These are phyloP conservation scores for Salvelinus sp. DNA, from an alignment of 2,113 vertebrate genomes.

Conservation along the genomic window DNA sequence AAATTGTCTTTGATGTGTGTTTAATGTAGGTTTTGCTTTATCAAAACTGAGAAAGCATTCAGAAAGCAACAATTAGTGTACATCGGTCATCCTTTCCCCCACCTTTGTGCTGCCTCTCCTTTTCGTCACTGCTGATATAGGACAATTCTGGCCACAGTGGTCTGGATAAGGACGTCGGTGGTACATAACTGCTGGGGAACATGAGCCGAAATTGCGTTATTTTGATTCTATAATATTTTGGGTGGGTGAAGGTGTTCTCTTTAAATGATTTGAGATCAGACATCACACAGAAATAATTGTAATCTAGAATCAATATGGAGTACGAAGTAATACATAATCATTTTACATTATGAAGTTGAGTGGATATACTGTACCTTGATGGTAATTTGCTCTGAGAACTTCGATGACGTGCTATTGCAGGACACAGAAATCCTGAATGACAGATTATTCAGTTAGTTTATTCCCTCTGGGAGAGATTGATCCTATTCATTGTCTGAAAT, in stretches of 20 bases:
- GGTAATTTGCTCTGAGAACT: slow-evolving; percentile 27
- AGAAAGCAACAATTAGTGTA: not conserved
- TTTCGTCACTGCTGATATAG: slow-evolving; percentile 70
- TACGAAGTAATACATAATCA: not conserved
- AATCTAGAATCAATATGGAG: too few relatives aligned
- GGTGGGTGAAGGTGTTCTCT: too few relatives aligned
- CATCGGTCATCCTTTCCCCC: not conserved
- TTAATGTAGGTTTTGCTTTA: not conserved
- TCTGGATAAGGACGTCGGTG: slow-evolving; percentile 79
- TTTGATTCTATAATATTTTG: not conserved
- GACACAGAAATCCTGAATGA: slow-evolving; percentile 24
- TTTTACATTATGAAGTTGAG: not conserved
- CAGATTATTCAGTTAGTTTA: not conserved
- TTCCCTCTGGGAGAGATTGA: too few relatives aligned
- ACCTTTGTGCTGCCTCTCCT: slow-evolving; percentile 75
- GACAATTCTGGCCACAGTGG: slow-evolving; percentile 79
- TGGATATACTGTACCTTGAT: slow-evolving; percentile 21
- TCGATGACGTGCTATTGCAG: slow-evolving; percentile 10
- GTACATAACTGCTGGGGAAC: slow-evolving; percentile 61
- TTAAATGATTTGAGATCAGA: too few relatives aligned
- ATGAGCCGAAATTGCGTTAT: not conserved
- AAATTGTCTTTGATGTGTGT: not conserved
- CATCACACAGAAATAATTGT: too few relatives aligned
- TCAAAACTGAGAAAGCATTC: not conserved
- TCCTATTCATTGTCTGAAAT: not conserved